These are phyloP conservation scores for Diuraphis noxia DNA, from an alignment of 1,140 invertebrate genomes.

Conservation along the genomic window DNA sequence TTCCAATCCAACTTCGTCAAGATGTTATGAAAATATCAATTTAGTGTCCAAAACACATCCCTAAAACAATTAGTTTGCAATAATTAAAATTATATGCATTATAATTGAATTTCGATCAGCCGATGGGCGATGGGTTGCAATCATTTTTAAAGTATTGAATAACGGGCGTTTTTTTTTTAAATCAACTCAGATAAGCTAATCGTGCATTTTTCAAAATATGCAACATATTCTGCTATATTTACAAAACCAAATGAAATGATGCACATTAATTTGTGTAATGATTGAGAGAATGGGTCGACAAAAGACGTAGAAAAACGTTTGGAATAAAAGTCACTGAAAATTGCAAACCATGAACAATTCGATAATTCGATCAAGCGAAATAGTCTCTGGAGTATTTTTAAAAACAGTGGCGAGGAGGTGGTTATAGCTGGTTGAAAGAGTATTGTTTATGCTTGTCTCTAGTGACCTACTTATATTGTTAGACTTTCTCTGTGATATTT, in stretches of 20 bases:
- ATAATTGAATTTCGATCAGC: not conserved
- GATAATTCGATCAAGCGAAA: slow-evolving; percentile 30
- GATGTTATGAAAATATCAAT: not conserved
- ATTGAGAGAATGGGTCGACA: not conserved
- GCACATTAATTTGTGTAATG: not conserved
- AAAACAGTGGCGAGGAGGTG: not conserved
- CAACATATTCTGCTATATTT: not conserved
- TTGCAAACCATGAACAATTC: not conserved
- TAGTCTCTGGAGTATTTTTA: slow-evolving; percentile 10
- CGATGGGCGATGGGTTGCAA: not conserved
- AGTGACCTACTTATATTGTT: not conserved
- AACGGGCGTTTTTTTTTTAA: not conserved
- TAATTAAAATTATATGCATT: not conserved
- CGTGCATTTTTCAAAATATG: not conserved
- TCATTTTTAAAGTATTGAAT: not conserved
- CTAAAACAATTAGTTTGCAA: not conserved
- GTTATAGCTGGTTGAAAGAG: not conserved
- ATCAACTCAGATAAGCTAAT: not conserved
- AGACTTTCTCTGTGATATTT: not conserved
- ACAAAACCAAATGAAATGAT: not conserved
- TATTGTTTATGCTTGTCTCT: not conserved
- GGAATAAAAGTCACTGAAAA: slow-evolving; percentile 11
- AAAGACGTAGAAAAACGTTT: not conserved
- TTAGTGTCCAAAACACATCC: not conserved
- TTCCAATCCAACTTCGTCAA: not conserved